Evolutionary conservation across 1,140 invertebrate species (phyloP).

Genomic region (Metopolophium dirhodum): DNA sequence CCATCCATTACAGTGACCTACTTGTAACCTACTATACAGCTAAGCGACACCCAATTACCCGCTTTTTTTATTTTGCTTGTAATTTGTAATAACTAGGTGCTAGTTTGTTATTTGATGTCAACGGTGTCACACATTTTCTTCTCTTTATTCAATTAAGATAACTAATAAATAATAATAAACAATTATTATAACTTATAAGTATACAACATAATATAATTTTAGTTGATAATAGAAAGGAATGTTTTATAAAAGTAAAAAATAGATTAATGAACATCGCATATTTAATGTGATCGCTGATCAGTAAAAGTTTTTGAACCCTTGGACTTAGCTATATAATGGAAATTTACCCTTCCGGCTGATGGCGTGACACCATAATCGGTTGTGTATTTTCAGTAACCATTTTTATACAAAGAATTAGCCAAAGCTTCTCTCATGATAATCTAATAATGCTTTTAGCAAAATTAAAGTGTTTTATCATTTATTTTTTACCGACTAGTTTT

Average conservation of each 20-base stretch:
- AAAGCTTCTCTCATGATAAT: background rate
- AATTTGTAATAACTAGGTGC: background rate
- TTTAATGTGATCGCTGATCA: background rate
- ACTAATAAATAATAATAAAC: background rate
- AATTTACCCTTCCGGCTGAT: background rate
- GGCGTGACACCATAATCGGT: conserved; percentile 16
- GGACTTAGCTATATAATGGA: background rate
- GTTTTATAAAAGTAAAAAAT: background rate
- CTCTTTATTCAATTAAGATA: background rate
- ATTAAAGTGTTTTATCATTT: conserved; percentile 23
- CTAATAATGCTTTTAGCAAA: conserved; percentile 29
- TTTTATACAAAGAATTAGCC: background rate
- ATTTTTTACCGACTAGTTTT: background rate
- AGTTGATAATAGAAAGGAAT: background rate
- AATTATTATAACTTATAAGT: too few species aligned
- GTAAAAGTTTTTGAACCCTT: background rate
- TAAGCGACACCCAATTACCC: too few species aligned
- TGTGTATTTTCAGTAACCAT: background rate
- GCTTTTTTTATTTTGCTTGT: background rate
- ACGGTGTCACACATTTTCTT: background rate
- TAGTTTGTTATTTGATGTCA: background rate
- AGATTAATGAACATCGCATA: background rate
- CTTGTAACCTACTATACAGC: too few species aligned
- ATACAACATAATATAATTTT: background rate
- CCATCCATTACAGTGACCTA: too few species aligned